Base-by-base conservation (phyloP, 1,140 invertebrate species). In the Drosophila eugracilis region DNA sequence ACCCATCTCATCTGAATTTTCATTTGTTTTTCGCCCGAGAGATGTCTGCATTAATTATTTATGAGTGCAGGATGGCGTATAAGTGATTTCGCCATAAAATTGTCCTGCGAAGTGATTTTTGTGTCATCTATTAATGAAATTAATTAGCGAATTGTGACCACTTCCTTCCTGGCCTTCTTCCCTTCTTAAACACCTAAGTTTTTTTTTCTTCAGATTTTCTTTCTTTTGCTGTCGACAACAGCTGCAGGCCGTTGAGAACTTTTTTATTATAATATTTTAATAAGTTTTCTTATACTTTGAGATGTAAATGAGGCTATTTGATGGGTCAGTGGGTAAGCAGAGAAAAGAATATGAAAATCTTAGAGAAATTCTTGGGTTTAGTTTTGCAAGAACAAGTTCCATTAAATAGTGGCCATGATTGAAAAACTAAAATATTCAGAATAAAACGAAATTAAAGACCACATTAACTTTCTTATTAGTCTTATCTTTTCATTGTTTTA, bases 21-120 rank as follows among this genome's bases (percentile, higher is more conserved):
- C 65, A 80, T 85, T 81, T 85, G 73, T 80, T 80, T 57, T 59
- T 32, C 37, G 42, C 53, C 42, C n/a, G n/a, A 17, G 19, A 15
- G 44, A 77, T 72, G 70, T 75, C 78, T 75, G 65, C 65, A 88
- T 88, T 88, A 88, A 88, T 88, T 88, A 88, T 88, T 88, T 89
- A 88, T 88, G 75, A 88, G 71, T 57, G 58, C 71, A 72, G 71
- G 78, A 78, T 58, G 75, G 78, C 78, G 70, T 75, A 65, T 72
- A 88, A 88, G 83, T 75, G 83, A 88, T 83, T 78, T 49, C 26
- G 39, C 48, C 60, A 74, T 75, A 12, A 75, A 77, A 71, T 60
- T 66, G 65, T 65, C 26, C 28, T 34, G 21, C 12, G 10, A 30
- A 41, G 41, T 77, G 66, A 74, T 77, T 80, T 86, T 60, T 7